phyloP scores from a whole-genome alignment of 2,888 invertebrate genomes.

The Coleophora deauratella region DNA sequence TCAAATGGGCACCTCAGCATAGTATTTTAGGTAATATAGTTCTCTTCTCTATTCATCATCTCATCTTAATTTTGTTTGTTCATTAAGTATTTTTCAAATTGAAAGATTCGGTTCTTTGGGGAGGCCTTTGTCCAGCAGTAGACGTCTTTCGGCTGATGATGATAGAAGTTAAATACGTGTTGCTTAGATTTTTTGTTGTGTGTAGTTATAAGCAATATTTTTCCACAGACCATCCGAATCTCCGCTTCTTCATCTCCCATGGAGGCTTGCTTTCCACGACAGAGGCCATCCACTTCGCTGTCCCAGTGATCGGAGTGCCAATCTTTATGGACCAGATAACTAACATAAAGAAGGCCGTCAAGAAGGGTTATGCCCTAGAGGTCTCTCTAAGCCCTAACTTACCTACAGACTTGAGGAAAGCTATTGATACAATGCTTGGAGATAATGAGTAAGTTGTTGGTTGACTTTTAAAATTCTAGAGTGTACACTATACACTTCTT shows the following conservation, averaged over 20 bases:
- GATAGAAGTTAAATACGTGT: too few species aligned
- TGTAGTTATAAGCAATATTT: too few species aligned
- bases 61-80: too few species aligned
- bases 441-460: conserved; percentile 1
- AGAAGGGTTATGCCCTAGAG: conserved; percentile 7
- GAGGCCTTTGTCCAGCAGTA: too few species aligned
- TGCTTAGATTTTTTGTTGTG: too few species aligned
- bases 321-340: conserved; percentile 40
- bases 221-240: conserved; percentile 37
- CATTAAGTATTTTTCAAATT: too few species aligned
- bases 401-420: conserved; percentile 7
- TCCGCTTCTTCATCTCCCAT: conserved; percentile 34
- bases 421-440: conserved; percentile 4
- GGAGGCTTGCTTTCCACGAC: conserved; percentile 39
- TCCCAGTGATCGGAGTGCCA: conserved; percentile 40
- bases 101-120: too few species aligned
- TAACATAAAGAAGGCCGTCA: conserved; percentile 36
- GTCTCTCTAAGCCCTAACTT: conserved; percentile 12
- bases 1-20: conserved; percentile 51
- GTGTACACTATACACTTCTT: neutral
- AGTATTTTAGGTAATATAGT: conserved; percentile 48
- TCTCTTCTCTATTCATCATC: too few species aligned
- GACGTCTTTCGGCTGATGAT: too few species aligned
- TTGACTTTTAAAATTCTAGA: too few species aligned
- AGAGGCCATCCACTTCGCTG: conserved; percentile 38